Evolutionary conservation across 2,888 invertebrate genomes (phyloP).

Genomic region (Ornithoptera priamus): DNA sequence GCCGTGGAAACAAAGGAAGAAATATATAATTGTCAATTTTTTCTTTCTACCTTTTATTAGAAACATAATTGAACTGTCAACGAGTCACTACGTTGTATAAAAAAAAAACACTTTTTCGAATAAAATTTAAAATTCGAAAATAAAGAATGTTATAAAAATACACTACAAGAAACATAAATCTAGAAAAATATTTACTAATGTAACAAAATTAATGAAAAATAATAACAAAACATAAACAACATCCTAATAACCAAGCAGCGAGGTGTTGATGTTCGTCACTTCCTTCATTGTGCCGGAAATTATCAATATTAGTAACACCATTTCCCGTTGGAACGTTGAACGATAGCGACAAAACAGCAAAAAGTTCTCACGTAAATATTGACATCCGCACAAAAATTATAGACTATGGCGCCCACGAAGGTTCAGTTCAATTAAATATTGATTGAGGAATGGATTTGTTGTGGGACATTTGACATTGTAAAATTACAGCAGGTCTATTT

Average conservation of each 20-base stretch:
- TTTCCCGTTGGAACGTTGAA: constrained; percentile 25
- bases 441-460: neutral
- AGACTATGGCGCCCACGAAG: neutral
- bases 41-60: no score
- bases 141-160: no score
- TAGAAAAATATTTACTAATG: neutral
- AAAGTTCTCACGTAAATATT: constrained; percentile 25
- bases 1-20: no score
- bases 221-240: neutral
- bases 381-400: neutral
- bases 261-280: constrained; percentile 6
- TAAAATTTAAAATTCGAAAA: no score
- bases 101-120: no score
- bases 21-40: no score
- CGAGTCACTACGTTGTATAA: no score
- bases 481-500: no score
- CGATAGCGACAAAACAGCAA: constrained; percentile 13
- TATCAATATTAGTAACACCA: constrained; percentile 15
- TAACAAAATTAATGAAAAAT: neutral
- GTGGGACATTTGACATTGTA: neutral
- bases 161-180: neutral
- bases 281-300: constrained; percentile 17
- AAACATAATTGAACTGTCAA: no score
- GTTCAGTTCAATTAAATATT: no score
- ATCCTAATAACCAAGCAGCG: neutral